Evolutionary conservation across 2,797 vertebrate genomes (phyloP), one percentile per base, ranked within the genome.

Genomic region (Graptemys geographica): DNA sequence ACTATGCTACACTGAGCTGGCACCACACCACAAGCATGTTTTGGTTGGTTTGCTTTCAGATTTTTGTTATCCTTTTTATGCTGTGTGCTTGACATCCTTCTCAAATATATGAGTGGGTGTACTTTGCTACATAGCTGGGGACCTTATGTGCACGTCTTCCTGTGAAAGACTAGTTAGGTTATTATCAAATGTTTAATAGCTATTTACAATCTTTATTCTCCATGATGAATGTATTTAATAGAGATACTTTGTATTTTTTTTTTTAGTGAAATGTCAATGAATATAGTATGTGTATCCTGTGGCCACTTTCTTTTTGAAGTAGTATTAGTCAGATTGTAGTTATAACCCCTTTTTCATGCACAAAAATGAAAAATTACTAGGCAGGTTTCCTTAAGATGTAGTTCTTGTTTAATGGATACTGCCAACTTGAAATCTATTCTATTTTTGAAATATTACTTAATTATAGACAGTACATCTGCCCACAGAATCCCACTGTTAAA

Each of bases 41-140:
- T 80, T n/a, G 79, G 21, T 37, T 53, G 49, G 25, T n/a, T 3
- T 52, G 13, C 23, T 37, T 80, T 52, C 51, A n/a, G 0, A 0
- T 0, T 0, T n/a, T 51, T 5, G 0, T 33, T 76, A 28, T 69
- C 11, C 56, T 57, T 57, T 57, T 57, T 57, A 57, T 57, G 11
- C 11, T 57, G 25, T 57, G 56, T 72, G 80, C 49, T 57, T 84
- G 8, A 83, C 81, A 8, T 2, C 62, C 62, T 69, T n/a, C 33
- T 33, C 33, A 69, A 16, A 31, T 81, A 51, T 3, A 19, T 11
- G 25, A 10, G 56, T 27, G 62, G 33, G 19, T 8, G 5, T 72
- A 86, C 28, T 69, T 33, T 83, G 55, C 37, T 5, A 11, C 81
- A 84, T 95, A 90, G 74, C 69, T 55, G 79, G 65, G 33, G 5